Conservation (phyloP, 2,113 vertebrate genomes). For the Rhinogobius similis region DNA sequence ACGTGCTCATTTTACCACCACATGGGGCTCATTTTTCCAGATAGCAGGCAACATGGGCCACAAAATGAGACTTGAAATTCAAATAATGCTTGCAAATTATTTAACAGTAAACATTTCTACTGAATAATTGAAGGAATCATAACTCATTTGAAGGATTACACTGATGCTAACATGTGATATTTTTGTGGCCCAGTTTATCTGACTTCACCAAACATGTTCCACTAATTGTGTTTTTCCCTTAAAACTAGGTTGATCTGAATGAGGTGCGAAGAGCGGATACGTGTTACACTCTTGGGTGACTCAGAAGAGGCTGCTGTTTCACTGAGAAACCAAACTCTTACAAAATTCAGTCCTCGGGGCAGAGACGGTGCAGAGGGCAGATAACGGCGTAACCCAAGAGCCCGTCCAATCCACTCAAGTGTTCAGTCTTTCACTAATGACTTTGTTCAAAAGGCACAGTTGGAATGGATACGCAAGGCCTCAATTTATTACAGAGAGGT, state of each 20-base stretch:
- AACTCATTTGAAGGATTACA: too few species aligned
- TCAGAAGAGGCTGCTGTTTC: slow-evolving; percentile 56
- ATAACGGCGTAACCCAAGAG: slow-evolving; percentile 50
- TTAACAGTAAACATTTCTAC: too few species aligned
- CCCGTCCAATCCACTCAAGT: slow-evolving; percentile 42
- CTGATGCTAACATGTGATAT: too few species aligned
- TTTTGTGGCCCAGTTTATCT: too few species aligned
- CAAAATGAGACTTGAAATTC: too few species aligned
- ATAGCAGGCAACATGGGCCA: too few species aligned
- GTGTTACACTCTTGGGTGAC: slow-evolving; percentile 26
- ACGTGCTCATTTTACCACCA: too few species aligned
- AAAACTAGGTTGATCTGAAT: not conserved
- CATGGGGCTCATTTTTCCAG: too few species aligned
- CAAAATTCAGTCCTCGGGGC: slow-evolving; percentile 35
- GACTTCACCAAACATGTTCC: not conserved
- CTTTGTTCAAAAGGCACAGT: slow-evolving; percentile 2
- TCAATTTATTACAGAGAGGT: too few species aligned
- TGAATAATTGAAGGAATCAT: too few species aligned
- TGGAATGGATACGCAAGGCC: too few species aligned
- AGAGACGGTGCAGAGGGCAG: slow-evolving; percentile 23
- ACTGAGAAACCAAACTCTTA: slow-evolving; percentile 65
- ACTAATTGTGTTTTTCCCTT: not conserved
- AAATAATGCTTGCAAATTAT: too few species aligned
- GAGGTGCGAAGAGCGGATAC: slow-evolving; percentile 31
- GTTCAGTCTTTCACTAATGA: slow-evolving; percentile 16